Base-by-base conservation (phyloP, 2,797 vertebrate genomes). In the Alosa sapidissima region DNA sequence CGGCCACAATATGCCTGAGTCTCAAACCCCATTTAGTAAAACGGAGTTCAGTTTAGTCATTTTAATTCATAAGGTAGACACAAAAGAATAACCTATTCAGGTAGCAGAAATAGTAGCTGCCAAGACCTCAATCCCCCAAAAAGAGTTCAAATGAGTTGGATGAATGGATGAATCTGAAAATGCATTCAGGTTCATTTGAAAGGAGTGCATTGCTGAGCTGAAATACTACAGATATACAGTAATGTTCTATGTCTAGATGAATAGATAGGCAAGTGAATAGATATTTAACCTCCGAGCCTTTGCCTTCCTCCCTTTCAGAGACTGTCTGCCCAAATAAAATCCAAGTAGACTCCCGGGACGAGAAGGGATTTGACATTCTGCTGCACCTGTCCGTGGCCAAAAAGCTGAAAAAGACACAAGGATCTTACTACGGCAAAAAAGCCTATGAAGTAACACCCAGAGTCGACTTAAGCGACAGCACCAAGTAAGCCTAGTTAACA, bases 341-440 rank as follows among this genome's bases (percentile, higher is more conserved):
- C 92, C 92, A 97, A 58, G 94, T 98, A 83, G 94, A 97, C 92
- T 96, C 97, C 89, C 95, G 97, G 6, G 97, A 99, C 88, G 98
- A 98, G 91, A 99, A 99, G 88, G 98, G 98, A 84, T 99, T 99
- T 94, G 98, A 99, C 92, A 96, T 99, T 88, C 96, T 99, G 84
- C 58, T 97, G 82, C 96, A 97, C 89, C 93, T 99, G 90, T 96
- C 97, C 92, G 93, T 99, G 91, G 96, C 96, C 87, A 98, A 98
- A 93, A 99, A 98, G 89, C 94, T 96, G 75, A 98, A 97, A 90
- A 96, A 94, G 93, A 96, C 97, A 88, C 94, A 96, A 87, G 97
- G 98, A 87, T 92, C 97, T n/a, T 96, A 92, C 89, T 95, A 92
- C 24, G 96, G 96, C 88, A 94, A 93, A 14, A 98, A 95, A 93